These are phyloP conservation scores for Marmota flaviventris DNA, from an alignment of 2,113 vertebrate species.

Conservation along the genomic window DNA sequence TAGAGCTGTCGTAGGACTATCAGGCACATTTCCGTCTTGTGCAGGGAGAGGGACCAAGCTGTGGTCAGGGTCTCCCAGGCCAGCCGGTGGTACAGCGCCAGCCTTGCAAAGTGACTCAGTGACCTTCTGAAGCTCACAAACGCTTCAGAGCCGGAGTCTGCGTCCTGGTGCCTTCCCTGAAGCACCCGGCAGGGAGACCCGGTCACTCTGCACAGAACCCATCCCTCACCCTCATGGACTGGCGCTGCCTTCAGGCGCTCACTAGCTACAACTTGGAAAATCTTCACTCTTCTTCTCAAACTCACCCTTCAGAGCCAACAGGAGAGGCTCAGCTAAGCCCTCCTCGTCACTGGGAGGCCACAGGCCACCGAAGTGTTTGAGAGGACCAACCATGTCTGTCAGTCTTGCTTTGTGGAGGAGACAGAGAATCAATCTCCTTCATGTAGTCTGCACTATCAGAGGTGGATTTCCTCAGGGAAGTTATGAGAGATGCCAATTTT, in stretches of 20 bases:
- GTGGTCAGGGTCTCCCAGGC: neutral
- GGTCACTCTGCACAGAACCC: neutral
- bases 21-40: fast-evolving
- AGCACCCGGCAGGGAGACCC: fast-evolving
- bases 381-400: neutral
- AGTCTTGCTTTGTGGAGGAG: neutral
- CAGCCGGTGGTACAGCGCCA: fast-evolving
- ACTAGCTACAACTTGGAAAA: fast-evolving
- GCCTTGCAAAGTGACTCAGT: neutral
- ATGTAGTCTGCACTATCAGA: neutral
- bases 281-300: neutral
- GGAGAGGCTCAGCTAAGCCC: neutral
- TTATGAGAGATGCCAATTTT: neutral
- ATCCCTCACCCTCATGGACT: fast-evolving
- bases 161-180: fast-evolving
- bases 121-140: neutral
- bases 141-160: neutral
- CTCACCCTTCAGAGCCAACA: fast-evolving
- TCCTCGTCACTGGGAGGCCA: fast-evolving
- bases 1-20: fast-evolving
- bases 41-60: neutral
- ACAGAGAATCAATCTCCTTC: neutral
- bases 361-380: fast-evolving
- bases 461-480: neutral
- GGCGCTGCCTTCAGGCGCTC: fast-evolving